Conservation (phyloP, 2,888 invertebrate genomes). For the Drosophila cognata region DNA sequence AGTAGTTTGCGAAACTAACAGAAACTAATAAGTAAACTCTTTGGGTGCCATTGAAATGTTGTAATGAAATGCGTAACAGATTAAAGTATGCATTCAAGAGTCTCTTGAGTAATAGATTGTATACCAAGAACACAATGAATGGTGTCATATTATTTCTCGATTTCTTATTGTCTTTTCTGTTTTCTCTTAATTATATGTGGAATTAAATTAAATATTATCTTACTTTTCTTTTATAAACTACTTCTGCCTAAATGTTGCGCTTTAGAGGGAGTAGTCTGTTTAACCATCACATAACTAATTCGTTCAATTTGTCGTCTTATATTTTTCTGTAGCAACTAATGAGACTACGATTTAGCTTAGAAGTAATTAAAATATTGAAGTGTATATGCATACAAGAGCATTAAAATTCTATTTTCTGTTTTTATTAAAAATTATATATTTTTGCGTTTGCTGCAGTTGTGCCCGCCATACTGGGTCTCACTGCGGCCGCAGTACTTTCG, state of each 20-base stretch:
- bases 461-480: constrained; percentile 84
- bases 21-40: background rate
- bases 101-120: background rate
- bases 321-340: background rate
- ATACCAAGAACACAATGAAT: background rate
- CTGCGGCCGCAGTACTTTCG: constrained; percentile 84
- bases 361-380: background rate
- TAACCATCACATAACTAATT: background rate
- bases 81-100: background rate
- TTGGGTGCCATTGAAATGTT: background rate
- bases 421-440: background rate
- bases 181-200: background rate
- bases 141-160: background rate
- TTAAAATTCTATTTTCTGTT: background rate
- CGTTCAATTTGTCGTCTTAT: background rate
- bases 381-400: background rate
- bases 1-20: background rate
- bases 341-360: background rate
- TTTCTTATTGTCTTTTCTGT: background rate
- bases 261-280: background rate
- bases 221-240: background rate
- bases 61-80: background rate
- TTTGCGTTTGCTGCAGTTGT: constrained; percentile 72
- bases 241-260: background rate
- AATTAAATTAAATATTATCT: background rate